Evolutionary conservation across 2,113 vertebrate species (phyloP), one percentile per base, ranked within the genome.

Genomic region (Scytalopus superciliaris): DNA sequence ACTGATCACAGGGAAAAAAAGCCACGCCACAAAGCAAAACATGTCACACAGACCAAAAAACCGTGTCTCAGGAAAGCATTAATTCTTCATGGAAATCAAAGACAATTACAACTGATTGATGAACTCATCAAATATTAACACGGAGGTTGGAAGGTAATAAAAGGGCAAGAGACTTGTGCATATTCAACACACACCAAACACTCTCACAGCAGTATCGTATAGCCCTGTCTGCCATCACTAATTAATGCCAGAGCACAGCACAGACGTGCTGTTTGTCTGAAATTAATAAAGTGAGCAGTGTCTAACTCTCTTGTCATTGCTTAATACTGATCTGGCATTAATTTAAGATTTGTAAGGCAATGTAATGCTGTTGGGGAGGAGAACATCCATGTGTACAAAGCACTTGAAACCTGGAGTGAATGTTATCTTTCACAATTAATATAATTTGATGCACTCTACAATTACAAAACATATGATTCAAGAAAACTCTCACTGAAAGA

Each of bases 121-220:
- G 14, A 79, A 76, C 52, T 83, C 76, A 95, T 98, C 87, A 98
- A 98, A 96, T 96, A 98, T 98, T 98, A 45, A 98, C 21, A 31
- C 52, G 78, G 81, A 90, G 86, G 84, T 17, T 96, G 97, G 98
- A 98, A 97, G 94, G 95, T 97, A 97, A 95, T 90, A 96, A 96
- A 97, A 97, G 90, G 90, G 70, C 79, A 88, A 53, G 87, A 84
- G 97, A 95, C 88, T 95, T 81, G 79, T 93, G 97, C 94, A 90
- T 95, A 97, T 96, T 95, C 93, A 96, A 86, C 75, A 81, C 39
- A 79, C 79, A 79, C 28, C 47, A 87, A 91, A 74, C 53, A 39
- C 56, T 84, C 53, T 44, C n/a, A 11, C 17, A 53, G 72, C 77
- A 72, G 27, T 97, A 97, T 97, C 96, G 6, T 81, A 87, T 97